Evolutionary conservation across 2,113 vertebrate species (phyloP), one percentile per base, ranked within the genome.

Genomic region (Catagonus wagneri): DNA sequence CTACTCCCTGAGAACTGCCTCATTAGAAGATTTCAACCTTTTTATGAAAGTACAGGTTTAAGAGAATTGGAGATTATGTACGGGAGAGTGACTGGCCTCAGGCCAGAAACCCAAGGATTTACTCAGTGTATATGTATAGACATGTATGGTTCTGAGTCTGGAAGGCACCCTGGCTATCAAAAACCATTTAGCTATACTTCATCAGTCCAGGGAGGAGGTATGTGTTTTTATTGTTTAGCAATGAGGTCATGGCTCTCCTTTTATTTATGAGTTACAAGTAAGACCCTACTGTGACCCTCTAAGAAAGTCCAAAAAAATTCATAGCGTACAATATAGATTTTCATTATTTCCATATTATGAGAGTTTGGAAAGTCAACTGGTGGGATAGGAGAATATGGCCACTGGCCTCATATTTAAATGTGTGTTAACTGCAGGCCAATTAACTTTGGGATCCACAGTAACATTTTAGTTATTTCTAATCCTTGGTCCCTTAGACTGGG

Each of bases 211-310:
- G 29, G 44, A 90, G 7, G n/a, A 83, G 54, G 4, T 68, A 16
- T 25, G 32, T 63, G 10, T 25, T 60, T 58, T 80, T 71, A 94
- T 54, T 72, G 14, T 85, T 94, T 84, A 88, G 50, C 1, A 66
- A 56, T n/a, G 61, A 83, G 12, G 83, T 7, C 56, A 91, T 34
- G 4, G 32, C 72, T 89, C 20, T 72, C 14, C 14, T 65, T 93
- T 94, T 52, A 69, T 68, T 83, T 83, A 32, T 79, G 44, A 88
- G 56, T 61, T 79, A 10, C 61, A 94, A 65, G 65, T 74, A 75
- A 89, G 95, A 39, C 3, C 11, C 54, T 17, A 65, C 34, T 25
- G 78, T 29, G 65, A 68, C 32, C 11, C 52, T 44, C 10, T 56
- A 79, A 89, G 3, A 16, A 6, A 89, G 13, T 69, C 23, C 36